A percentile compares a stretch with the other conserved stretches of the same genome.
phyloP scores from a whole-genome alignment of 2,797 vertebrate genomes.

The Pantherophis vulpinus region DNA sequence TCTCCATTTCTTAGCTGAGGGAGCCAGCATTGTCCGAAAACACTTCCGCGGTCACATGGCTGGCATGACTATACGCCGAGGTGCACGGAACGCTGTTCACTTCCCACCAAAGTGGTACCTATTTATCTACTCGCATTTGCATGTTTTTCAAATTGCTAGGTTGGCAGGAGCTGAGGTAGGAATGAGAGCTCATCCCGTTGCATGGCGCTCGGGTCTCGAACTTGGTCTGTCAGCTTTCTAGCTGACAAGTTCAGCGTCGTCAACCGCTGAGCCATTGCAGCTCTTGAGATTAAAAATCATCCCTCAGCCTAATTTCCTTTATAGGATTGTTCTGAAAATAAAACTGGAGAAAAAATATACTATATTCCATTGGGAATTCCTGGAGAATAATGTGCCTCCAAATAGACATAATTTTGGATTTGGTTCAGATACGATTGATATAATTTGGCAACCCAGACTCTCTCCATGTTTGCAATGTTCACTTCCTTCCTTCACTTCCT shows the following conservation, averaged over 20 bases:
- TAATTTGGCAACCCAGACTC: neutral
- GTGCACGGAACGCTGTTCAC: neutral
- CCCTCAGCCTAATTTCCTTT: neutral
- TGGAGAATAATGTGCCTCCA: neutral
- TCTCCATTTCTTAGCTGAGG: neutral
- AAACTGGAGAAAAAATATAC: no score
- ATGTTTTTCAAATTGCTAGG: neutral
- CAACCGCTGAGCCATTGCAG: neutral
- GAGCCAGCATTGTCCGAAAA: neutral
- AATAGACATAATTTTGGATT: neutral
- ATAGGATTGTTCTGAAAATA: neutral
- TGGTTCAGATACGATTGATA: no score
- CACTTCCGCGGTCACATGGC: neutral
- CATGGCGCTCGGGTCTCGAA: fast-evolving
- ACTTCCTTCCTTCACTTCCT: neutral
- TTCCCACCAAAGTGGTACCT: neutral
- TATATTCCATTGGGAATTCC: neutral
- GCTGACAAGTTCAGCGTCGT: neutral
- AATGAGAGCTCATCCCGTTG: neutral
- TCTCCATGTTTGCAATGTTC: neutral
- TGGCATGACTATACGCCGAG: neutral
- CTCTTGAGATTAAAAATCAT: neutral
- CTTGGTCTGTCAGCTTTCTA: neutral
- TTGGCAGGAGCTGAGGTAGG: neutral
- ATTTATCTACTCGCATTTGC: neutral